phyloP scores from a whole-genome alignment of 1,140 invertebrate genomes.

The Ladona fulva region DNA sequence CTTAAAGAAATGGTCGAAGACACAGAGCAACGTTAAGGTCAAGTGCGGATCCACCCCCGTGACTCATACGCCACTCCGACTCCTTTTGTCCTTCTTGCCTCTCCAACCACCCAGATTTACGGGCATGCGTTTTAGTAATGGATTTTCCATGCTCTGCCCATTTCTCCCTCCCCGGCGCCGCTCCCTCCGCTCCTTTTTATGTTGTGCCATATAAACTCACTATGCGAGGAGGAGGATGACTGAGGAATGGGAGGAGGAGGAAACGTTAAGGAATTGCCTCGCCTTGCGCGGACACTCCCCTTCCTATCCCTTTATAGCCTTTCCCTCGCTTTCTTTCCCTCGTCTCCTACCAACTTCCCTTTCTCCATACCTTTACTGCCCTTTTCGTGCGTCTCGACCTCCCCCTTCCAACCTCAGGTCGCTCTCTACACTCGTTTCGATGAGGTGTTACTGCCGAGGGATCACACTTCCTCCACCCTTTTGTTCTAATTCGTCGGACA shows the following conservation, averaged over 20 bases:
- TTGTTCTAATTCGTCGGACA: background rate
- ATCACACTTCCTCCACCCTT: background rate
- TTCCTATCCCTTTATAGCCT: background rate
- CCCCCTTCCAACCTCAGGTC: background rate
- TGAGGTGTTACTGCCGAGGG: background rate
- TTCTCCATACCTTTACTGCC: too few species aligned
- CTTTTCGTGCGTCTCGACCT: too few species aligned
- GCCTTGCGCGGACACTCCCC: background rate
- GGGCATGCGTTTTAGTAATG: constrained; percentile 8
- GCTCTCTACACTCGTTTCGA: background rate
- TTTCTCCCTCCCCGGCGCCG: background rate
- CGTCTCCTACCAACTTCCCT: background rate
- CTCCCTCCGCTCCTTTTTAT: background rate
- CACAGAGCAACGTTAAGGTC: background rate
- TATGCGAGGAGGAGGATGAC: background rate
- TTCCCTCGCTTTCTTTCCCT: background rate
- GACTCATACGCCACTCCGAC: background rate
- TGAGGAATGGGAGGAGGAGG: background rate
- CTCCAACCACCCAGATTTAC: background rate
- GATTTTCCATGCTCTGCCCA: background rate
- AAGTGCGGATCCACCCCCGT: background rate
- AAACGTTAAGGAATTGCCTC: background rate
- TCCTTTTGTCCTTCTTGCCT: background rate
- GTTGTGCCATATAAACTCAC: background rate
- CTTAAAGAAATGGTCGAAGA: too few species aligned